Evolutionary conservation across 1,140 invertebrate genomes (phyloP), one percentile per base, ranked within the genome.

Genomic region (Lethocerus indicus): DNA sequence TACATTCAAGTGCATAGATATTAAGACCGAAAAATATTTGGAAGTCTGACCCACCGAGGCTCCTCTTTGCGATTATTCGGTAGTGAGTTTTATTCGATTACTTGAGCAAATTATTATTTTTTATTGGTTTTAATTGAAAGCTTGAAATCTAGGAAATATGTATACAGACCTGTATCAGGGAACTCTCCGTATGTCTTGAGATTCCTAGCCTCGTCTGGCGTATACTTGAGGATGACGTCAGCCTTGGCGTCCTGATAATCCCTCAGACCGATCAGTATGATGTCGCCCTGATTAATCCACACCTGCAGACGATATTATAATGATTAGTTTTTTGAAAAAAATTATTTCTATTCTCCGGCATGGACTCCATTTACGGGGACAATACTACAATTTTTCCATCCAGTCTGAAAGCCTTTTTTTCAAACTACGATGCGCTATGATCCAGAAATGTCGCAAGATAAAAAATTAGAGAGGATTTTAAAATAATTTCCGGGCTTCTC

Each of bases 201-300:
- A 75, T 98, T 97, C 62, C 95, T 79, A 36, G 95, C 95, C 72
- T 98, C 95, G 68, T 99, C 95, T 26, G 94, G 84, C 54, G 94
- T 98, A 64, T 99, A 99, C 71, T 98, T 98, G 42, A 97, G 73
- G 61, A 99, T 99, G 54, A 99, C 96, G 75, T 99, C 96, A 52
- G 94, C 96, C 70, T 98, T 98, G 5, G 92, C 87, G 69, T 99
- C 93, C 73, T 99, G 96, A 68, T 97, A 99, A 69, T 97, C 93
- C 65, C 94, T 75, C 58, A 90, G 71, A 54, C 94, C 93, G 58
- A 98, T 89, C 56, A 98, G 70, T 67, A 98, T 96, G 53, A 98
- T 96, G 62, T 98, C 94, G 53, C 91, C 88, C 70, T 93, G 87
- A 71, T 98, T 98, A 56, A 99, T 98, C 96, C 96, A 99, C 1